phyloP scores from a whole-genome alignment of 1,140 invertebrate species.

The Polyergus mexicanus region DNA sequence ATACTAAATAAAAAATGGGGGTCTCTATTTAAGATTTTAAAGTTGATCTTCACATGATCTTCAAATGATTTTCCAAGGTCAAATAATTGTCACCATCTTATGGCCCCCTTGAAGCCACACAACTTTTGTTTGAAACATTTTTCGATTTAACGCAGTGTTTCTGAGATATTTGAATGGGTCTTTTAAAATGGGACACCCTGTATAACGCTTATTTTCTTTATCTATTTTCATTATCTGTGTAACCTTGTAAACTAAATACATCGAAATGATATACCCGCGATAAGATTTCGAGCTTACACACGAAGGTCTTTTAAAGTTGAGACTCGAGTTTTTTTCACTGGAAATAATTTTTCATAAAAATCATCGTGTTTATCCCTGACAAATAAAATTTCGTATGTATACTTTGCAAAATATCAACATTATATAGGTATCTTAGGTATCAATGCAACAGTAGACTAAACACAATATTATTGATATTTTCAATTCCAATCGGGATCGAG shows the following conservation, averaged over 20 bases:
- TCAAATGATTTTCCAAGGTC: too few relatives aligned
- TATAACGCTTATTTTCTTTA: slow-evolving; percentile 2
- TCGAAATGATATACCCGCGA: slow-evolving; percentile 25
- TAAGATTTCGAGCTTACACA: slow-evolving; percentile 30
- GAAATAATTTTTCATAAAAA: slow-evolving; percentile 39
- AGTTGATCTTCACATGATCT: too few relatives aligned
- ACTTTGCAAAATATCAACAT: slow-evolving; percentile 12
- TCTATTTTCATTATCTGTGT: background rate
- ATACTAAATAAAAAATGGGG: too few relatives aligned
- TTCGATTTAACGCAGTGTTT: too few relatives aligned
- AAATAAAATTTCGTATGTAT: slow-evolving; percentile 7
- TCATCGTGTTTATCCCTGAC: background rate
- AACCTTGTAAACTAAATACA: slow-evolving; percentile 23
- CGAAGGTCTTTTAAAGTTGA: slow-evolving; percentile 19
- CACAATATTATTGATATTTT: background rate
- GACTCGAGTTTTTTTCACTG: slow-evolving; percentile 18
- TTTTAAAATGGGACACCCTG: too few relatives aligned
- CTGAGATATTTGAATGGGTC: too few relatives aligned
- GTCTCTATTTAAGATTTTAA: too few relatives aligned
- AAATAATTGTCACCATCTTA: too few relatives aligned
- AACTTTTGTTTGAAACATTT: too few relatives aligned
- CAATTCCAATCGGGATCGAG: slow-evolving; percentile 2
- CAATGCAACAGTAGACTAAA: background rate
- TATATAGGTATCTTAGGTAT: too few relatives aligned
- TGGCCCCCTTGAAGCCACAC: too few relatives aligned